phyloP scores from a whole-genome alignment of 2,888 invertebrate genomes.

The Pteria penguin region DNA sequence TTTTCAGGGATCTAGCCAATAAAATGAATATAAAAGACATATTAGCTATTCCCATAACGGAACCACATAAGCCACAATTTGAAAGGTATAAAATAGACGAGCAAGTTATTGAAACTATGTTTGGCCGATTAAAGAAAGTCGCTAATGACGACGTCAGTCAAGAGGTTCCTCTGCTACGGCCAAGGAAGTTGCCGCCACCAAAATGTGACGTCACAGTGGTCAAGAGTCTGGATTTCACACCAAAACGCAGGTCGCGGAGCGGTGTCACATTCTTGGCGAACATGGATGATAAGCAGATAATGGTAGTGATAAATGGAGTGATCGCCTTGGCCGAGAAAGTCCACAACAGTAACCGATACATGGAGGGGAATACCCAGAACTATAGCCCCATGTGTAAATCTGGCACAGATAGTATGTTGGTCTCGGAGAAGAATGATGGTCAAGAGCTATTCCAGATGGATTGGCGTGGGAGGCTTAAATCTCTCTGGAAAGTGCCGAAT shows the following conservation, averaged over 20 bases:
- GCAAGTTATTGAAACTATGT: neutral
- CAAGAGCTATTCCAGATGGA: neutral
- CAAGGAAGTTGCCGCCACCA: neutral
- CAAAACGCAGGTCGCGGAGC: neutral
- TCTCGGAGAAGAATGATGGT: neutral
- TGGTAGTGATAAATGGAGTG: neutral
- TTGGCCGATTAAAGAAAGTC: neutral
- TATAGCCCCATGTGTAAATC: neutral
- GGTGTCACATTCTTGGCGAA: neutral
- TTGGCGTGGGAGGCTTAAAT: neutral
- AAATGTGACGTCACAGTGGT: neutral
- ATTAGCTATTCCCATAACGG: neutral
- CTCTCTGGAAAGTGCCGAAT: neutral
- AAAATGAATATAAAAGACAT: neutral
- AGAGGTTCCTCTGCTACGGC: neutral
- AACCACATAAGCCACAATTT: neutral
- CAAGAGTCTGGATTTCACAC: neutral
- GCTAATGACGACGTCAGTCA: neutral
- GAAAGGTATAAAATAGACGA: neutral
- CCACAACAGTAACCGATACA: neutral
- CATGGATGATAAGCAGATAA: neutral
- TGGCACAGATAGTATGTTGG: neutral
- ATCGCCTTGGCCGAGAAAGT: neutral
- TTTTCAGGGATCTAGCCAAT: neutral
- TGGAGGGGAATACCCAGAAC: neutral